Base-by-base conservation (phyloP, 2,888 invertebrate species). In the Agrochola lota region DNA sequence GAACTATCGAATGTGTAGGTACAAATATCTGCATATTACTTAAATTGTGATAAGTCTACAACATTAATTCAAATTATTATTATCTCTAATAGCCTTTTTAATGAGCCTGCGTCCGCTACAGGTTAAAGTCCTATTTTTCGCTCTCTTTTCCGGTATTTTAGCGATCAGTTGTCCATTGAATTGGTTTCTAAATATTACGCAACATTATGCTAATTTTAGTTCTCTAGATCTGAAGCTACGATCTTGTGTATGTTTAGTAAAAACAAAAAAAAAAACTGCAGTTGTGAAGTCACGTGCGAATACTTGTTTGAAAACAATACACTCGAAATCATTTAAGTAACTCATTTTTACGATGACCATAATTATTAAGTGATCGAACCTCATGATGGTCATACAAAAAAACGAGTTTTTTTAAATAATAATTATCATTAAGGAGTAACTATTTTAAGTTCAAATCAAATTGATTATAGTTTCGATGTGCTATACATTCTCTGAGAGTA, bases 401-500 rank as follows among this genome's bases (percentile, higher is more conserved):
- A 62, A 85, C 60, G 0, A 9, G 60, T 69, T 85, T 77, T n/a
- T 60, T 60, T 70, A 46, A 35, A 62, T 70, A 72, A 72, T 62
- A 35, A 35, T 52, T 35, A 59, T 81, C 64, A 76, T 69, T 73
- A 63, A 46, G 30, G 15, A 57, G 55, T 74, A 20, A 62, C 49
- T 68, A 64, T 82, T 62, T 35, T 59, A 57, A 60, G 60, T 77
- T 74, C 64, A 71, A 76, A 78, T 76, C 49, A 77, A 67, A 87
- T 81, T 73, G 70, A 74, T 81, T 77, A 77, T 67, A 71, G 77
- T 81, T 62, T 68, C 62, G 46, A 77, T 77, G 74, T 71, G 70
- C 40, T 81, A 64, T 74, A 80, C 78, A 80, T 66, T 85, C 73
- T 64, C 75, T 69, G 63, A 79, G 77, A 80, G 81, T 91, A 91